Evolutionary conservation across 2,113 vertebrate species (phyloP).

Genomic region (Microcebus griseorufus): DNA sequence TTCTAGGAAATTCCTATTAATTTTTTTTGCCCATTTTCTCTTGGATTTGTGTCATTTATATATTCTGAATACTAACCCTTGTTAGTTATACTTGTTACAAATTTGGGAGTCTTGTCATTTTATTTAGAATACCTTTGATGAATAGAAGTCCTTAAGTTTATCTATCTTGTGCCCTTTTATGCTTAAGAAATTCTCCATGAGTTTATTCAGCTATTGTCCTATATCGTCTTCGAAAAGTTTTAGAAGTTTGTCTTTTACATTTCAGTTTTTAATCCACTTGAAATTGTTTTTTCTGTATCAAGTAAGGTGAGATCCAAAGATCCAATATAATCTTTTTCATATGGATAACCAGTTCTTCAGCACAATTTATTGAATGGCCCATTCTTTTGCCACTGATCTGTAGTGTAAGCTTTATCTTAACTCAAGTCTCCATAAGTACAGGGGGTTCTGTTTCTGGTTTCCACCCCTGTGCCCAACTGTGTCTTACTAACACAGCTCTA

Average conservation of each 20-base stretch:
- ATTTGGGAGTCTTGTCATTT: neutral
- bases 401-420: neutral
- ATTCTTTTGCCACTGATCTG: neutral
- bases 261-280: neutral
- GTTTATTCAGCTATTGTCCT: neutral
- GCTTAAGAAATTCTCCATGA: neutral
- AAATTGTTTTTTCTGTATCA: neutral
- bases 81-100: neutral
- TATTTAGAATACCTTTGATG: neutral
- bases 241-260: neutral
- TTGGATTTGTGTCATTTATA: neutral
- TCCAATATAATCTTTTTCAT: neutral
- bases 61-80: neutral
- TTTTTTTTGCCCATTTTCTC: neutral
- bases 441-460: neutral
- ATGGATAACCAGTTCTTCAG: neutral
- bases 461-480: neutral
- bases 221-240: neutral
- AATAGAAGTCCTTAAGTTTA: neutral
- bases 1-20: neutral
- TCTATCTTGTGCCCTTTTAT: neutral
- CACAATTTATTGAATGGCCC: neutral
- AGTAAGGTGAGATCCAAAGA: neutral
- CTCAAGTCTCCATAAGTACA: neutral
- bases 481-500: neutral